Evolutionary conservation across 2,113 vertebrate genomes (phyloP).

Genomic region (Conger conger): DNA sequence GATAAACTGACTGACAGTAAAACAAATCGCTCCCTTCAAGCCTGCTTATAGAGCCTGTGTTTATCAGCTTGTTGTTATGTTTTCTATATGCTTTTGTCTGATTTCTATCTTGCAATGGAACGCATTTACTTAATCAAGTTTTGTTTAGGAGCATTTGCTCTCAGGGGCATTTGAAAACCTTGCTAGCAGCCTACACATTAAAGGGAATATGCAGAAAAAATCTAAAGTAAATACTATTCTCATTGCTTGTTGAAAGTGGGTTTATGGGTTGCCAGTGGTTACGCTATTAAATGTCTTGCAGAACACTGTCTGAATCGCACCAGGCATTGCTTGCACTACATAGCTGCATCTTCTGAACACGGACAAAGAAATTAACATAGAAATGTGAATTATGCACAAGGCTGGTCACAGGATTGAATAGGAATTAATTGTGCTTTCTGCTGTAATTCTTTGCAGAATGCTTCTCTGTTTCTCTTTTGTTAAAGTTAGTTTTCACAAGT

Average conservation of each 20-base stretch:
- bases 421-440: neutral
- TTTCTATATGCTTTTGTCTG: neutral
- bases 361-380: neutral
- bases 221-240: constrained; percentile 4
- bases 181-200: neutral
- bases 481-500: neutral
- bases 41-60: neutral
- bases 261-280: constrained; percentile 27
- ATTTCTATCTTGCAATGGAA: neutral
- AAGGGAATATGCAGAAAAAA: neutral
- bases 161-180: neutral
- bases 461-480: neutral
- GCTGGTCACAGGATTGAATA: neutral
- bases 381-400: neutral
- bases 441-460: neutral
- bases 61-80: neutral
- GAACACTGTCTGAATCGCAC: constrained; percentile 15
- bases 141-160: neutral
- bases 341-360: neutral
- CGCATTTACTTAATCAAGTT: constrained; percentile 13
- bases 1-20: neutral
- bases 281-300: constrained; percentile 18
- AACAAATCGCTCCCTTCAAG: neutral
- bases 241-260: constrained; percentile 16
- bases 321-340: neutral